Base-by-base conservation (phyloP, 2,888 invertebrate species). In the Sminthurinus aureus region DNA sequence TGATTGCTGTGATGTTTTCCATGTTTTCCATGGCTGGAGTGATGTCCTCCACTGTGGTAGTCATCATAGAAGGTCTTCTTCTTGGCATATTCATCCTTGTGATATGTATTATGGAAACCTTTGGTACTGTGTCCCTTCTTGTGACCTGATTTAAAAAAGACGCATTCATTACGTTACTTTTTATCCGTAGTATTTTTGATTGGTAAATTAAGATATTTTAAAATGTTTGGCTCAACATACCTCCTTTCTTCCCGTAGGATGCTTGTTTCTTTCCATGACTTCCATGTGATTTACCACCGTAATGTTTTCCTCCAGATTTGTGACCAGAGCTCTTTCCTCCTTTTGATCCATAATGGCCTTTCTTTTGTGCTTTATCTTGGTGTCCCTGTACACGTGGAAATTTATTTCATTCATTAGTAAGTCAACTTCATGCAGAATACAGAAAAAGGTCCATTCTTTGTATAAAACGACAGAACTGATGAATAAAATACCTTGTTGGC, bases 21-120 rank as follows among this genome's bases (percentile, higher is more conserved):
- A 78, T 88, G 87, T 82, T 86, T 84, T 69, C 88, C 88, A 84
- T 88, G 85, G 82, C 87, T 88, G 3, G 85, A 83, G 81, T 88
- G 88, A 79, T 88, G 88, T 52, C 88, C 88, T 79, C 88, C 88
- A 26, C 86, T 86, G 77, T 89, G 88, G 77, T 88, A 88, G 79
- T 89, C 88, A 75, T 89, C 88, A 73, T 89, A 89, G 81, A 89
- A 89, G 81, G 87, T 89, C 85, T 89, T 88, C 79, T 89, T 86
- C 82, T 89, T 89, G 80, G 86, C 86, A 85, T 89, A 89, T 71
- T 89, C 88, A 82, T 89, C 88, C 87, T 87, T 89, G 82, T 89
- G 88, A 82, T 89, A 89, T 12, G 88, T 89, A 84, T 89, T 89
- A 85, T 89, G 87, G 86, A 88, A 87, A 15, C 86, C 85, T 84